Evolutionary conservation across 2,888 invertebrate genomes (phyloP).

Genomic region (Rambutsinella grinnellia): DNA sequence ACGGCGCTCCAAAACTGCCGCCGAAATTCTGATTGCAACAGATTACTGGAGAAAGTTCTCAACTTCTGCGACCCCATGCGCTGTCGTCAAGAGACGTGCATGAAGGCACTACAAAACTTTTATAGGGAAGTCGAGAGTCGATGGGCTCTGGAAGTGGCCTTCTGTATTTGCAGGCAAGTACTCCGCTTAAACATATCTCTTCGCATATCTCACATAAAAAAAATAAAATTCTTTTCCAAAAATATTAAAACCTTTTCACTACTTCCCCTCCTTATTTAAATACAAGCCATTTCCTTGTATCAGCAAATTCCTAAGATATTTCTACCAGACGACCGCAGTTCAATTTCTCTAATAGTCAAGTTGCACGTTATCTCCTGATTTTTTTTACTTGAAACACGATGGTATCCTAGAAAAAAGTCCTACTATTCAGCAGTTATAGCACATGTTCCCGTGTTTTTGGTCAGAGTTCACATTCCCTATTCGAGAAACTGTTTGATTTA

Average conservation of each 20-base stretch:
- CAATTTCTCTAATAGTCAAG: too few relatives aligned
- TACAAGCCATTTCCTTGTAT: too few relatives aligned
- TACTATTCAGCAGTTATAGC: background rate
- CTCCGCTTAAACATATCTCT: slow-evolving; percentile 65
- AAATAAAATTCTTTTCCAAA: too few relatives aligned
- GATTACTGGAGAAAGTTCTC: slow-evolving; percentile 85
- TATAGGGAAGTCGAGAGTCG: slow-evolving; percentile 84
- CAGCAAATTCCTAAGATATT: too few relatives aligned
- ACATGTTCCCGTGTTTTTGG: too few relatives aligned
- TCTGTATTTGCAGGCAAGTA: slow-evolving; percentile 92
- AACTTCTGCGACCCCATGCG: slow-evolving; percentile 83
- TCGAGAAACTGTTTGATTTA: slow-evolving; percentile 36
- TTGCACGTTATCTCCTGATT: too few relatives aligned
- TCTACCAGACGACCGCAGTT: too few relatives aligned
- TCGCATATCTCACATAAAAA: too few relatives aligned
- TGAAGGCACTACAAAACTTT: slow-evolving; percentile 87
- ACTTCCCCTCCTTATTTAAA: too few relatives aligned
- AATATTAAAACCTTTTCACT: background rate
- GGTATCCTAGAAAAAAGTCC: too few relatives aligned
- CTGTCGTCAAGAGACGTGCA: slow-evolving; percentile 88
- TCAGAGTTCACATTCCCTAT: too few relatives aligned
- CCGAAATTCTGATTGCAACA: slow-evolving; percentile 84
- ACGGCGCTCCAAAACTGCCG: slow-evolving; percentile 86
- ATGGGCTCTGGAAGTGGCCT: slow-evolving; percentile 90
- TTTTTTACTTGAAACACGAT: too few relatives aligned